These are phyloP conservation scores for Microplitis mediator DNA, from an alignment of 1,140 invertebrate species.

Conservation along the genomic window DNA sequence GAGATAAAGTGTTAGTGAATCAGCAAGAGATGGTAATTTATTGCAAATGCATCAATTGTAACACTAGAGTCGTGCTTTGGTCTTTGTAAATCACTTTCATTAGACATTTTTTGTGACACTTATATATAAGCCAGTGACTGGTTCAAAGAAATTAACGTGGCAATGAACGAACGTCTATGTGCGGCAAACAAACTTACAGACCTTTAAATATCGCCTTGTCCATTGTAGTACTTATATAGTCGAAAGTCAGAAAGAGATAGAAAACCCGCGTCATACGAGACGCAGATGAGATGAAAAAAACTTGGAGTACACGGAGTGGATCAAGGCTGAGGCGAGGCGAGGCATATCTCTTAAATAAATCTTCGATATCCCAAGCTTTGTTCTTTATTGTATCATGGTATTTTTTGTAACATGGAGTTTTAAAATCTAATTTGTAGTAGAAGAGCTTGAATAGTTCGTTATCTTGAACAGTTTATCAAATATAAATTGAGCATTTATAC, in stretches of 20 bases:
- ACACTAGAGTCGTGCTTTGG: not conserved
- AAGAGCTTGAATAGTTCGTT: too few species aligned
- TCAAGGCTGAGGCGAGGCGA: slow-evolving; percentile 47
- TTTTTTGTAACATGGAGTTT: not conserved
- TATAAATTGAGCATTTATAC: too few species aligned
- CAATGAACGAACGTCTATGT: slow-evolving; percentile 1
- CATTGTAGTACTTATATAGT: not conserved
- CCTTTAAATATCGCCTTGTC: slow-evolving; percentile 4
- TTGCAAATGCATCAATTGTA: not conserved
- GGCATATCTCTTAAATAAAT: slow-evolving; percentile 36
- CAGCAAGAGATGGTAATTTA: too few species aligned
- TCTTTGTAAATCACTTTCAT: not conserved
- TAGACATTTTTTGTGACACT: not conserved
- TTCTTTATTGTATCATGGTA: not conserved
- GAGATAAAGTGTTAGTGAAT: too few species aligned
- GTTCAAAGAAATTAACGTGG: slow-evolving; percentile 1
- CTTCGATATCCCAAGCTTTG: slow-evolving; percentile 15
- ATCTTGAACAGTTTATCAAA: too few species aligned
- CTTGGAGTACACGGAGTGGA: slow-evolving; percentile 40
- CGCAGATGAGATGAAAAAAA: slow-evolving; percentile 41
- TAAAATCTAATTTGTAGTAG: not conserved
- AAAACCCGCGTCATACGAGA: slow-evolving; percentile 31
- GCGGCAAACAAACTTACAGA: not conserved
- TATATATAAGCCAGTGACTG: not conserved
- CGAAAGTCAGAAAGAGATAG: slow-evolving; percentile 22